These are phyloP conservation scores for Oryctes rhinoceros DNA, from an alignment of 1,140 invertebrate species.

Conservation along the genomic window DNA sequence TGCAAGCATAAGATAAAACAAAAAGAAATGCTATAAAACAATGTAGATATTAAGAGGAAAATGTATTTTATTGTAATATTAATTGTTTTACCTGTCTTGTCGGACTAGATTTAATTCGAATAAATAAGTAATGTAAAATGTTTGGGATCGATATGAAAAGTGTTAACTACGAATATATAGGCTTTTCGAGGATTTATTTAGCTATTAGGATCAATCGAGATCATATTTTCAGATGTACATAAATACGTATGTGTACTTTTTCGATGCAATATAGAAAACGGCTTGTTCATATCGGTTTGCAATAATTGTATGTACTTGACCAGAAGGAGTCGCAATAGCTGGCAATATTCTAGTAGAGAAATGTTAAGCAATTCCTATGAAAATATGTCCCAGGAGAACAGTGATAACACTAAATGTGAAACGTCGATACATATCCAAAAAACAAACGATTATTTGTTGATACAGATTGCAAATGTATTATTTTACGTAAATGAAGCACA, in stretches of 20 bases:
- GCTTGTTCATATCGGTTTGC: slow-evolving; percentile 7
- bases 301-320: background rate
- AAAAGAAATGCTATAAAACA: background rate
- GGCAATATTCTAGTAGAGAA: background rate
- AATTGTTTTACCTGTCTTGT: background rate
- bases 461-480: slow-evolving; percentile 33
- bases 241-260: slow-evolving; percentile 1
- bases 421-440: slow-evolving; percentile 26
- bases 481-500: slow-evolving; percentile 34
- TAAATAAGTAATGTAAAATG: background rate
- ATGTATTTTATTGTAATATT: slow-evolving; percentile 19
- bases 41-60: background rate
- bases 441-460: slow-evolving; percentile 33
- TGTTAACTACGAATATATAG: background rate
- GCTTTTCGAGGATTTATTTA: slow-evolving; percentile 30
- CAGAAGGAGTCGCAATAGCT: background rate
- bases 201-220: slow-evolving; percentile 10
- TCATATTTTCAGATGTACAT: slow-evolving; percentile 31
- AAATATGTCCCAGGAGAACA: slow-evolving; percentile 30
- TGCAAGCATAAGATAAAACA: background rate
- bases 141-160: background rate
- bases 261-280: background rate
- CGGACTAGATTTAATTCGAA: background rate
- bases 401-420: slow-evolving; percentile 30
- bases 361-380: slow-evolving; percentile 13